Base-by-base conservation (phyloP, 2,797 vertebrate species). In the Rhincodon typus region DNA sequence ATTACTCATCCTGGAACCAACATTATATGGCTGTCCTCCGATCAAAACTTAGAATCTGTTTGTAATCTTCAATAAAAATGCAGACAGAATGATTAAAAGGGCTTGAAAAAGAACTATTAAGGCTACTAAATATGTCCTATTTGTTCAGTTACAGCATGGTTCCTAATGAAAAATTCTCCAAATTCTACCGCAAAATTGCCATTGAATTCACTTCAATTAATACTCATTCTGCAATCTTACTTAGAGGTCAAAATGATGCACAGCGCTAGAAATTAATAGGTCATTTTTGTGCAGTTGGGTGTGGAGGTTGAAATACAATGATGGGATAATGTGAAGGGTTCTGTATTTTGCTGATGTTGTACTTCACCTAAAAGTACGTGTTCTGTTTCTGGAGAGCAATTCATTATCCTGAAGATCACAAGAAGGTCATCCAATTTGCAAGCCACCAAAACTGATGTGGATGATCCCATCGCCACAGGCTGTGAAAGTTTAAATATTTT, bases 131-230 rank as follows among this genome's bases (percentile, higher is more conserved):
- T 93, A 69, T 69, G 25, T 93, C 12, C 8, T 42, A 93, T 69
- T 93, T 42, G 90, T 8, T 10, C 62, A 69, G 90, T 69, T 62
- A 46, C 4, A 93, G 6, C 25, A 62, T 93, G 38, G 90, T 93
- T 42, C 38, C 62, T 69, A 69, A 93, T 93, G n/a, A 69, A 93
- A 66, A 93, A 42, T 67, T 91, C 88, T 91, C 57, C 88, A 67
- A n/a, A n/a, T n/a, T n/a, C n/a, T 57, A 38, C 90, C 90, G 42
- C n/a, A 90, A 69, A 93, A 93, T 93, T 93, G 90, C n/a, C 90
- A 62, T 93, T 93, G 62, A 93, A 93, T 93, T 23, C 66, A 93
- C 90, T 93, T 38, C 66, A 93, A 93, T 93, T 93, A 93, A 93
- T 93, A 93, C 66, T 69, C 90, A 67, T 93, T 69, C 42, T 84